phyloP scores from a whole-genome alignment of 2,888 invertebrate genomes.

The Nipponacmea schrenckii region DNA sequence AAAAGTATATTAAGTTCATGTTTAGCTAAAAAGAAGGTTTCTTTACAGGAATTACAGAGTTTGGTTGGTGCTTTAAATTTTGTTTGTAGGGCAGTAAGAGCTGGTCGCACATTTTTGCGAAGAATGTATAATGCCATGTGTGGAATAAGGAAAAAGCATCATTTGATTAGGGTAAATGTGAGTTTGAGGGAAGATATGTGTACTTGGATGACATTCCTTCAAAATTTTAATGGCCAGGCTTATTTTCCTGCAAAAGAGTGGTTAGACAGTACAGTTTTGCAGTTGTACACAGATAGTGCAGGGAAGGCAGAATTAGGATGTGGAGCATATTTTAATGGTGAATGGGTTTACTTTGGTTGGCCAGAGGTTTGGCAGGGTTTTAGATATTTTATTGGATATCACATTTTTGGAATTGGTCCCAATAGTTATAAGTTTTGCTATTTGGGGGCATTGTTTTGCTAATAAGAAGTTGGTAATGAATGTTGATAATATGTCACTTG shows the following conservation, averaged over 20 bases:
- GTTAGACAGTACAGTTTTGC: not conserved
- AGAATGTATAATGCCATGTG: slow-evolving; percentile 1
- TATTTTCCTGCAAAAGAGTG: not conserved
- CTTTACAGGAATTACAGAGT: not conserved
- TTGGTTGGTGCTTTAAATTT: not conserved
- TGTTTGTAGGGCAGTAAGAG: not conserved
- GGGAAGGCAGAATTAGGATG: slow-evolving; percentile 13
- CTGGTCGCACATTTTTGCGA: not conserved
- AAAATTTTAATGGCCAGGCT: not conserved
- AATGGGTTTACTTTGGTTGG: slow-evolving; percentile 21
- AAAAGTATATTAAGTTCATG: not conserved
- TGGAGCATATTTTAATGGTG: slow-evolving; percentile 17
- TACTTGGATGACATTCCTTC: not conserved
- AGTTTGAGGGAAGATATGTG: not conserved
- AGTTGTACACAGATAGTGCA: not conserved
- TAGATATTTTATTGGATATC: slow-evolving; percentile 16
- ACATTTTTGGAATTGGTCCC: slow-evolving; percentile 26
- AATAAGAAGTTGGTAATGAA: slow-evolving; percentile 21
- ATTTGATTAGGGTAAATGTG: not conserved
- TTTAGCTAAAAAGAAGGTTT: not conserved
- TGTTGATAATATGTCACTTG: slow-evolving; percentile 22
- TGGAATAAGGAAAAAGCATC: not conserved
- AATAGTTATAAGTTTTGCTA: slow-evolving; percentile 13
- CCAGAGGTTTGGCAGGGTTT: slow-evolving; percentile 14
- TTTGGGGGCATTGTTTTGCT: slow-evolving; percentile 8